A percentile compares a stretch with the other conserved stretches of the same genome.
These are phyloP conservation scores for Ceyx margarethae DNA, from an alignment of 2,113 vertebrate species.

Conservation along the genomic window DNA sequence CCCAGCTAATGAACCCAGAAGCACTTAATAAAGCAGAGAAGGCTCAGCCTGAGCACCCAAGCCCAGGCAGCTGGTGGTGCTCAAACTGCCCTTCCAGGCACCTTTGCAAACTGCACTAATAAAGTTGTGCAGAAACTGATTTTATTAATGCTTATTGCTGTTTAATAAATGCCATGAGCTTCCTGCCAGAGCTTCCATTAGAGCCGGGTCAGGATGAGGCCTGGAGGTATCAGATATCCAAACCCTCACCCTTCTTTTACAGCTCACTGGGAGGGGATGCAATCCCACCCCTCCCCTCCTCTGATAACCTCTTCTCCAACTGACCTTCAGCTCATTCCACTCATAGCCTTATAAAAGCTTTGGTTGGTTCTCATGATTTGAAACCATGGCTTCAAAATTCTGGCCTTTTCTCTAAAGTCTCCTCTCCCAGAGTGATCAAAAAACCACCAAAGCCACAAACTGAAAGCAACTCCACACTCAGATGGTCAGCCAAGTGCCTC, in stretches of 20 bases:
- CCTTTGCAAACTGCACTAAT: not conserved
- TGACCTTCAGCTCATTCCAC: constrained; percentile 1
- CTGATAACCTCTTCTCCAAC: not conserved
- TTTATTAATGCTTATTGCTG: constrained; percentile 54
- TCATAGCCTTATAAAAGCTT: not conserved
- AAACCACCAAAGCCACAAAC: not conserved
- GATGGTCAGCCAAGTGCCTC: not conserved
- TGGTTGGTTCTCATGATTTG: not conserved
- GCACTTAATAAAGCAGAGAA: constrained; percentile 37
- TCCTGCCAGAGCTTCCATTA: constrained; percentile 62
- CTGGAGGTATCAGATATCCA: constrained; percentile 41
- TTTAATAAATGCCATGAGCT: constrained; percentile 36
- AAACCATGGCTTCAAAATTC: not conserved
- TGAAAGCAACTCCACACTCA: not conserved
- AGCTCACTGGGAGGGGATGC: not conserved
- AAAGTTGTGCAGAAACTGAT: not conserved
- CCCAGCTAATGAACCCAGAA: constrained; percentile 24
- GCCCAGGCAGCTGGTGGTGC: not conserved
- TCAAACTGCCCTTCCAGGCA: constrained; percentile 32
- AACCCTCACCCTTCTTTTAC: not conserved
- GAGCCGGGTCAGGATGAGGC: constrained; percentile 3
- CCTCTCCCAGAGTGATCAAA: not conserved
- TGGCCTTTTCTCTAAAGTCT: not conserved
- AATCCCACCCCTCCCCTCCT: not conserved
- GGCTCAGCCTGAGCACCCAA: not conserved